phyloP scores from a whole-genome alignment of 2,888 invertebrate genomes.

The Cartodere bifasciata region DNA sequence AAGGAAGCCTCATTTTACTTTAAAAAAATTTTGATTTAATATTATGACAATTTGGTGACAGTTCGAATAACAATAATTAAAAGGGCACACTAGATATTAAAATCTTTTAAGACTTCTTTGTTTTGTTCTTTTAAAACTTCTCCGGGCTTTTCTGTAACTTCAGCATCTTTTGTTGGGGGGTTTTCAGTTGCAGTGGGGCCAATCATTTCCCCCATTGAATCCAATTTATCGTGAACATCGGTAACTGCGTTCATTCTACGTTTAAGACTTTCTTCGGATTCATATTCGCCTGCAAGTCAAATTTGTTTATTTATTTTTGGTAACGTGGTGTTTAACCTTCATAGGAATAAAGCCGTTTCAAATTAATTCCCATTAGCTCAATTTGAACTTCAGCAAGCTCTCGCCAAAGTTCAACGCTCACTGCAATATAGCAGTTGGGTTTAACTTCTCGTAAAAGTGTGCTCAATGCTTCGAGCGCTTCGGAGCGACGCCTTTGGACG shows the following conservation, averaged over 20 bases:
- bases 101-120: too few species aligned
- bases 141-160: too few species aligned
- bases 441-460: conserved; percentile 42
- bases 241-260: conserved; percentile 20
- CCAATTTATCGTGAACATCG: conserved; percentile 22
- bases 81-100: too few species aligned
- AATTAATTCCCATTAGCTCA: conserved; percentile 48
- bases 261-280: conserved; percentile 16
- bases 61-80: too few species aligned
- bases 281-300: conserved; percentile 9
- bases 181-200: neutral
- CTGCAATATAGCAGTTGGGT: conserved; percentile 40
- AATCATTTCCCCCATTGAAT: conserved; percentile 19
- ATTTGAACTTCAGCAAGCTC: conserved; percentile 50
- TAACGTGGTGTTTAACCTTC: conserved; percentile 18
- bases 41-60: too few species aligned
- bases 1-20: too few species aligned
- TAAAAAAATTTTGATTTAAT: too few species aligned
- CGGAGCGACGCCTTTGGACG: conserved; percentile 45
- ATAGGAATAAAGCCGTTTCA: conserved; percentile 38
- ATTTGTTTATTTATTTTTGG: too few species aligned
- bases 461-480: conserved; percentile 44
- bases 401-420: conserved; percentile 33
- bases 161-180: too few species aligned
- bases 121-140: too few species aligned